Evolutionary conservation across 2,797 vertebrate genomes (phyloP), one percentile per base, ranked within the genome.

Genomic region (Zonotrichia albicollis): DNA sequence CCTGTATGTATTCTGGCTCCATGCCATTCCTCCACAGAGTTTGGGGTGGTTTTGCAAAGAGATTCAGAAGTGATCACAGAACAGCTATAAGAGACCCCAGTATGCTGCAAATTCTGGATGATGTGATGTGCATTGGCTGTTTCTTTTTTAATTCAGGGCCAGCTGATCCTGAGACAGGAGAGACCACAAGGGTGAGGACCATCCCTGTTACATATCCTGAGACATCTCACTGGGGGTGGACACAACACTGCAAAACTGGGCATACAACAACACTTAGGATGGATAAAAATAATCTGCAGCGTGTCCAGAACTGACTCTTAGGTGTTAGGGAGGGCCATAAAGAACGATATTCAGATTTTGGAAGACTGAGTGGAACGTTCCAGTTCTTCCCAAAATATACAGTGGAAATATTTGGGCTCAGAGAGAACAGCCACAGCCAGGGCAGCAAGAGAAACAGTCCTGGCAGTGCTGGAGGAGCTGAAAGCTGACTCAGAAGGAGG

Each of bases 361-460:
- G 95, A 96, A 91, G 54, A 27, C 34, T 4, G 30, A 89, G 50
- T 32, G 94, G 94, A 96, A 95, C 2, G 22, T 96, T 95, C 68
- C 84, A 81, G 54, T 40, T 75, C 84, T 87, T 95, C 92, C 68
- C 92, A 95, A 96, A 95, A 93, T 93, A 95, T 4, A 93, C 84
- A 89, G 92, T 93, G 95, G 95, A 96, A 96, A 95, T n/a, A 83
- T 36, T 22, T 84, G 64, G 72, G 90, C 68, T 95, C 46, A 80
- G 54, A 77, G 27, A 32, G 72, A 50, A 10, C 23, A 5, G 55
- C 80, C 45, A 45, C 3, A 88, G 91, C 91, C 95, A 93, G 90
- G 65, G 43, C 54, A 95, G 87, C 18, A 68, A 68, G 75, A 93
- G 87, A 66, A 94, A 32, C 42, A 87, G 68, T 38, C 17, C 79